phyloP scores from a whole-genome alignment of 1,140 invertebrate genomes.

The Drosophila miranda region DNA sequence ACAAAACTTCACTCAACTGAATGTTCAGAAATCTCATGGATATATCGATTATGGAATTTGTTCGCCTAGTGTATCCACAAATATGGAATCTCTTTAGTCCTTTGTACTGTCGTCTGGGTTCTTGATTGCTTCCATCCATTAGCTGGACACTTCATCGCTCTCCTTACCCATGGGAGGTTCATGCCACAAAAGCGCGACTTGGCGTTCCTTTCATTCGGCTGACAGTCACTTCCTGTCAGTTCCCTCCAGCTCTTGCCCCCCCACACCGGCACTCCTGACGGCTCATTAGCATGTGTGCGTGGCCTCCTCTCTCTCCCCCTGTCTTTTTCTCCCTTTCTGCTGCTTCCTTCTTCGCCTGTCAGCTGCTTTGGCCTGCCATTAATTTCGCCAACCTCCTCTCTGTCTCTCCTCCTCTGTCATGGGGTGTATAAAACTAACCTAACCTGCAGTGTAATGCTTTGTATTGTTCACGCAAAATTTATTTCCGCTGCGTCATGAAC shows the following conservation, averaged over 20 bases:
- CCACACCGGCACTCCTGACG: slow-evolving; percentile 26
- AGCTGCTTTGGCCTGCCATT: slow-evolving; percentile 57
- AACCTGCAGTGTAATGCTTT: slow-evolving; percentile 78
- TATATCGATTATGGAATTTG: no score
- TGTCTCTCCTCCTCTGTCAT: slow-evolving; percentile 8
- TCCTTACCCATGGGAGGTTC: not conserved
- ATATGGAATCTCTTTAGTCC: not conserved
- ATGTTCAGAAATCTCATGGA: not conserved
- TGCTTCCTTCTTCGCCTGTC: slow-evolving; percentile 38
- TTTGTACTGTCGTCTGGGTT: not conserved
- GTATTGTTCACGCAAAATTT: slow-evolving; percentile 81
- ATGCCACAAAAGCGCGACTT: slow-evolving; percentile 8
- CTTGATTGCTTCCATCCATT: slow-evolving; percentile 4
- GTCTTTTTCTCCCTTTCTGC: not conserved
- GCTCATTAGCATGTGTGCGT: slow-evolving; percentile 74
- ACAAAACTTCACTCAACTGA: not conserved
- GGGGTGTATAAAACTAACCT: slow-evolving; percentile 55
- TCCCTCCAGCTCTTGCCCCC: not conserved
- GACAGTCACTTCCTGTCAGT: slow-evolving; percentile 67
- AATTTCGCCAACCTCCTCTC: slow-evolving; percentile 53
- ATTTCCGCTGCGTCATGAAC: slow-evolving; percentile 79
- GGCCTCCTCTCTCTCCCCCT: slow-evolving; percentile 4
- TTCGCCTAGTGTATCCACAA: not conserved
- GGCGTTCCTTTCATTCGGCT: slow-evolving; percentile 30
- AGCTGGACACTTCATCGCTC: slow-evolving; percentile 10